phyloP scores from a whole-genome alignment of 2,888 invertebrate genomes.

The Leptogaster cylindrica region DNA sequence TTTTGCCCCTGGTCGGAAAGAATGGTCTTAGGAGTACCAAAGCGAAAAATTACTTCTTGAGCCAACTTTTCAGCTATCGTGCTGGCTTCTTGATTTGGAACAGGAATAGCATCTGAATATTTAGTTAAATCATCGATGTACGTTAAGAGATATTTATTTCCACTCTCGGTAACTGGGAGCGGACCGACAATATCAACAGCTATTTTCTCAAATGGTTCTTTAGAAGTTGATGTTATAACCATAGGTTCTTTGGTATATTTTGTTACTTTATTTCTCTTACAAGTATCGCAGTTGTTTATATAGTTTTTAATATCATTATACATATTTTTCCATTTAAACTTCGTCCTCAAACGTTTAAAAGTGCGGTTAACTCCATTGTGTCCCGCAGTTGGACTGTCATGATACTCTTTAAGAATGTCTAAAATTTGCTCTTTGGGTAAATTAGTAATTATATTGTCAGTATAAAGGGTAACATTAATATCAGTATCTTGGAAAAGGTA shows the following conservation, averaged over 20 bases:
- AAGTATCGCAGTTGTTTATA: conserved; percentile 51
- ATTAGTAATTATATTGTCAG: too few species aligned
- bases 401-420: too few species aligned
- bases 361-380: too few species aligned
- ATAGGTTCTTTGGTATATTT: conserved; percentile 47
- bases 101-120: conserved; percentile 50
- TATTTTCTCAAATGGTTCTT: conserved; percentile 52
- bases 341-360: too few species aligned
- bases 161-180: conserved; percentile 47
- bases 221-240: conserved; percentile 52
- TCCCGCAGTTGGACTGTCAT: too few species aligned
- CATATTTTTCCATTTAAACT: conserved; percentile 53
- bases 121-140: conserved; percentile 52
- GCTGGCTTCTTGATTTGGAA: conserved; percentile 52
- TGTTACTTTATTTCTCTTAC: conserved; percentile 43
- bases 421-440: too few species aligned
- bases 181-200: conserved; percentile 53
- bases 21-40: not conserved
- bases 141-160: conserved; percentile 51
- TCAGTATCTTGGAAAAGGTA: too few species aligned
- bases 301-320: conserved; percentile 52
- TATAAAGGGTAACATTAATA: too few species aligned
- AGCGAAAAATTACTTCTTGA: not conserved
- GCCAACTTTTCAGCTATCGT: conserved; percentile 51
- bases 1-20: too few species aligned